Evolutionary conservation across 2,113 vertebrate genomes (phyloP).

Genomic region (Brachyhypopomus gauderio): DNA sequence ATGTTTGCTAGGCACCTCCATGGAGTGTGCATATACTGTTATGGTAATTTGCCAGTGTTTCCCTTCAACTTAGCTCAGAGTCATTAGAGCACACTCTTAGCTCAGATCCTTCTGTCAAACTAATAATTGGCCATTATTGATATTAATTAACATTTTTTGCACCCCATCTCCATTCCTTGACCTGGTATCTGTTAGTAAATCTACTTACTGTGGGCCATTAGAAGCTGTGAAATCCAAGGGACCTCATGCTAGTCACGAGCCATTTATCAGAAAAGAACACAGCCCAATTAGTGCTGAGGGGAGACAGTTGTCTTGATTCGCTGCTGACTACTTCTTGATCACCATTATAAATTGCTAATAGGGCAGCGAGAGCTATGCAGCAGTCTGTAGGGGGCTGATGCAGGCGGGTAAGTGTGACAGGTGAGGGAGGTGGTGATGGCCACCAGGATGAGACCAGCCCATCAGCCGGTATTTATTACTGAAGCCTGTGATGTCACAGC

Average conservation of each 20-base stretch:
- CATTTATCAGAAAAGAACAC: slow-evolving; percentile 99
- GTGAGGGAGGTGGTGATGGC: slow-evolving; percentile 85
- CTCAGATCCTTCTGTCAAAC: slow-evolving; percentile 98
- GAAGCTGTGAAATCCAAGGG: slow-evolving; percentile 85
- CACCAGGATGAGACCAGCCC: slow-evolving; percentile 88
- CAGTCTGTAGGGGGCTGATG: slow-evolving; percentile 83
- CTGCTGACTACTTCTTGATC: slow-evolving; percentile 98
- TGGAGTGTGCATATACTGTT: slow-evolving; percentile 90
- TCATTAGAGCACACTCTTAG: slow-evolving; percentile 97
- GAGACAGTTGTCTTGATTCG: slow-evolving; percentile 99
- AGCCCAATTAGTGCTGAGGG: slow-evolving; percentile 97
- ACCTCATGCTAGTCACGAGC: slow-evolving; percentile 85
- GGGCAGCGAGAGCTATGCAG: slow-evolving; percentile 89
- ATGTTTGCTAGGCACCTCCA: slow-evolving; percentile 95
- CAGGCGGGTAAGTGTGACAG: slow-evolving; percentile 86
- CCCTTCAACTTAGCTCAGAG: slow-evolving; percentile 93
- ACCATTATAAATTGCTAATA: slow-evolving; percentile 99
- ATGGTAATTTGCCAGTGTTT: slow-evolving; percentile 96
- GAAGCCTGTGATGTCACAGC: slow-evolving; percentile 83
- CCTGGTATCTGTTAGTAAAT: slow-evolving; percentile 97
- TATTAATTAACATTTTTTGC: slow-evolving; percentile 99
- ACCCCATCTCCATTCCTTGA: slow-evolving; percentile 90
- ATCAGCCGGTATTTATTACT: slow-evolving; percentile 90
- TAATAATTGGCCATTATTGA: slow-evolving; percentile 99
- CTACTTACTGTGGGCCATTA: slow-evolving; percentile 97